These are phyloP conservation scores for Melieria crassipennis DNA, from an alignment of 2,888 invertebrate genomes.

Conservation along the genomic window DNA sequence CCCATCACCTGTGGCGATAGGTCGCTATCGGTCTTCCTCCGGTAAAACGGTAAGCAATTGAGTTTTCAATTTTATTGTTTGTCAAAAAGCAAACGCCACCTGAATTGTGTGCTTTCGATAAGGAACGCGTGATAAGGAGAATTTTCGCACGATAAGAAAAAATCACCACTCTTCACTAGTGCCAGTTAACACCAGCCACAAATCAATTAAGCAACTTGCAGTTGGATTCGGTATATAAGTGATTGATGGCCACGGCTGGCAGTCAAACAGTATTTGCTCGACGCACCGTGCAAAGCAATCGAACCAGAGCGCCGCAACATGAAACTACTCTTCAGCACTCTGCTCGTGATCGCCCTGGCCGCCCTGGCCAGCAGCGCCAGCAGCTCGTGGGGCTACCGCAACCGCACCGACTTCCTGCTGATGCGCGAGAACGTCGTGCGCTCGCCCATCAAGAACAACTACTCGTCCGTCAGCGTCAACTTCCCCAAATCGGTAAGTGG, in stretches of 20 bases:
- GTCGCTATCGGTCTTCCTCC: too few relatives aligned
- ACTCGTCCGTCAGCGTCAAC: constrained; percentile 33
- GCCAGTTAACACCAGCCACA: neutral
- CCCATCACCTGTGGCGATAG: too few relatives aligned
- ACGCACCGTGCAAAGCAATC: neutral
- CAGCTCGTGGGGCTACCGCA: constrained; percentile 39
- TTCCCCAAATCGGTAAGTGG: constrained; percentile 44
- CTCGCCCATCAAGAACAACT: constrained; percentile 29
- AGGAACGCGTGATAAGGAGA: neutral
- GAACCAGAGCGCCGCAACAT: constrained; percentile 18
- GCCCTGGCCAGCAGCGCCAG: constrained; percentile 31
- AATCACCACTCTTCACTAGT: neutral
- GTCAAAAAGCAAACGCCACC: too few relatives aligned
- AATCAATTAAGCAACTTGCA: neutral
- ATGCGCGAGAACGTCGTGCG: constrained; percentile 38
- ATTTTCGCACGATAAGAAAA: neutral
- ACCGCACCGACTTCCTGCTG: constrained; percentile 29
- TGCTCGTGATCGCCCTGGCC: constrained; percentile 37
- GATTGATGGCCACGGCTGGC: too few relatives aligned
- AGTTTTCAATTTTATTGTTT: too few relatives aligned
- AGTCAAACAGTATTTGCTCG: constrained; percentile 8
- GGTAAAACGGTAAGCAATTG: too few relatives aligned
- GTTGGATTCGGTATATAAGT: too few relatives aligned
- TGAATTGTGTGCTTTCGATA: too few relatives aligned
- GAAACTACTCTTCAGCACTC: constrained; percentile 34